phyloP scores from a whole-genome alignment of 2,113 vertebrate genomes.

The Sterrhoptilus dennistouni region DNA sequence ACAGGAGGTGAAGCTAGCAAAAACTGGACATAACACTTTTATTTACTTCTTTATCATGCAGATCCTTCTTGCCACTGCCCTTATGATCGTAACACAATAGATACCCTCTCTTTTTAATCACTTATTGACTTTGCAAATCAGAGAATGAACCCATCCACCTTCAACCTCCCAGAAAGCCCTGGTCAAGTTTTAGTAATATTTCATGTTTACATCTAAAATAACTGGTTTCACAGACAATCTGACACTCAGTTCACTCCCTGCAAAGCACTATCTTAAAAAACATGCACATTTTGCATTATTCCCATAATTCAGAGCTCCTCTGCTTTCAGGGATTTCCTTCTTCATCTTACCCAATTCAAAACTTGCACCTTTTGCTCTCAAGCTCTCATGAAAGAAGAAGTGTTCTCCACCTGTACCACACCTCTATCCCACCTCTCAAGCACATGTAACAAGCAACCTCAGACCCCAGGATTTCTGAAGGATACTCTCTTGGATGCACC shows the following conservation, averaged over 20 bases:
- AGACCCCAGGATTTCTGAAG: accelerated
- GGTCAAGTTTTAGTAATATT: neutral
- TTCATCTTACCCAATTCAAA: neutral
- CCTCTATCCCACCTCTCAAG: neutral
- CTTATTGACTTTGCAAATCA: neutral
- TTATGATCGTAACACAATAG: neutral
- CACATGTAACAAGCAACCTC: neutral
- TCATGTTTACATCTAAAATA: neutral
- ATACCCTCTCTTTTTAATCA: neutral
- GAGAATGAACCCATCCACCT: neutral
- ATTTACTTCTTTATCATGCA: neutral
- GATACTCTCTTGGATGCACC: neutral
- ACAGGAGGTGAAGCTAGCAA: neutral
- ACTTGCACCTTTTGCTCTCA: neutral
- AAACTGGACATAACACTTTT: neutral
- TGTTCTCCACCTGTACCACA: neutral
- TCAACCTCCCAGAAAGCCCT: neutral
- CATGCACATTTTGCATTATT: neutral
- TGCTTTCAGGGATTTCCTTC: neutral
- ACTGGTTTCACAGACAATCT: neutral
- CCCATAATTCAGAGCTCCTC: neutral
- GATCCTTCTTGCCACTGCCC: neutral
- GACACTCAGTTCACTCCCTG: neutral
- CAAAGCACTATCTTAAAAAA: neutral
- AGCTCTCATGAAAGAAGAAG: neutral